phyloP scores from a whole-genome alignment of 2,797 vertebrate species.

The Pseudocheirus occidentalis region DNA sequence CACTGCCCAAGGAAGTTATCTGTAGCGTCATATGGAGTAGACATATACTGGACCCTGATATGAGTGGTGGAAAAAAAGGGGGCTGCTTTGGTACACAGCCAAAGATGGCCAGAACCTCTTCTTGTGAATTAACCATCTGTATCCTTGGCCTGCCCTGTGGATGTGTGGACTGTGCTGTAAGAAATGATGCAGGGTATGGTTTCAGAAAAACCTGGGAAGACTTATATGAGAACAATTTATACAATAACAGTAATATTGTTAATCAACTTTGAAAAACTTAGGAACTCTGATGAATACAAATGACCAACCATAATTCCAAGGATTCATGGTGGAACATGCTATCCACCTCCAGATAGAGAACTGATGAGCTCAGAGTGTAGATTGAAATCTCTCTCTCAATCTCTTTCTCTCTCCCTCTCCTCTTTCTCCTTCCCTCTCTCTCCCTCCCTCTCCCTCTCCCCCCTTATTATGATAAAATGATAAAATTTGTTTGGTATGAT shows the following conservation, averaged over 20 bases:
- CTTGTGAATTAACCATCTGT: background rate
- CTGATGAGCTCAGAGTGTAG: background rate
- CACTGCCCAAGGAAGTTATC: background rate
- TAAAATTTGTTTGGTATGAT: background rate
- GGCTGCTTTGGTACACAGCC: background rate
- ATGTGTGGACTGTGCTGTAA: background rate
- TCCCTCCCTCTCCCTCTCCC: no score
- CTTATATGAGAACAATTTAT: background rate
- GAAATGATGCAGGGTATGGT: background rate
- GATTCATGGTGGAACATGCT: background rate
- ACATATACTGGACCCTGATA: background rate
- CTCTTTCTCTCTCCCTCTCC: background rate
- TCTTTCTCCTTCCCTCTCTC: background rate
- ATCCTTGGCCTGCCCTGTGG: background rate
- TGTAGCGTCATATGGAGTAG: background rate
- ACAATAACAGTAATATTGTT: background rate
- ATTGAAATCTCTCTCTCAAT: background rate
- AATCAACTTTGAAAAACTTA: background rate
- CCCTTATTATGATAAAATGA: background rate
- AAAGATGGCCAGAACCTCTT: background rate
- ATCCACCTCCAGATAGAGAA: background rate
- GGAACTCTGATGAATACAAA: background rate
- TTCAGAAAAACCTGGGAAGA: background rate
- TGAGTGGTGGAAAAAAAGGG: background rate
- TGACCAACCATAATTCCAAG: background rate